Evolutionary conservation across 1,140 invertebrate species (phyloP), one percentile per base, ranked within the genome.

Genomic region (Brachionus calyciflorus): DNA sequence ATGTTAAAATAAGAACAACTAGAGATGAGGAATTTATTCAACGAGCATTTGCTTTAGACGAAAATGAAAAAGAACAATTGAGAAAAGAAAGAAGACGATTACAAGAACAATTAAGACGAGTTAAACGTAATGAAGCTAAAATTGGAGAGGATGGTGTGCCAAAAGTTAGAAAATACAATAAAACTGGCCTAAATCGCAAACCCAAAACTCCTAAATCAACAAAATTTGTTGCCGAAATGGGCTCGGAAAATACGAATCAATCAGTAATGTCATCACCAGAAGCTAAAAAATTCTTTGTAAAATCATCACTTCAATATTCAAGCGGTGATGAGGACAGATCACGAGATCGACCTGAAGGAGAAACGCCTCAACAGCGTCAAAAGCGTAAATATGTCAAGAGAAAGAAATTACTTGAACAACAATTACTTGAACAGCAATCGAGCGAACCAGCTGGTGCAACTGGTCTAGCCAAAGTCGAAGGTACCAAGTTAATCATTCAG

Each of bases 1-100:
- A 99, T 83, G 89, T 95, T 0, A 91, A 94, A 81, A 98, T 99
- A 48, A 87, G 96, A 10, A 92, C 91, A 9, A 97, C 94, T 0
- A 96, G 97, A 83, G 95, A 98, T 83, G 88, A 78, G 30, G 46
- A 73, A 21, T 65, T 78, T 19, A 78, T 76, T 26, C 70, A 48
- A 19, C 81, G 83, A 80, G 81, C 83, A 70, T 85, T 85, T 82
- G 83, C 82, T 12, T 81, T 85, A 78, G 84, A 86, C 81, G 85
- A 86, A 24, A 79, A 81, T 30, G 79, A 82, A 69, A 85, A 85
- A 51, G 84, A 86, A 78, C 83, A 85, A 77, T 83, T 85, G 82
- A 82, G 83, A 28, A 84, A 82, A 77, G 96, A 99, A 82, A 96
- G 97, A 81, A 86, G 94, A 19, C 89, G 96, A 76, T 91, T 98